These are phyloP conservation scores for Zaprionus kolodkinae DNA, from an alignment of 1,140 invertebrate genomes.

Conservation along the genomic window DNA sequence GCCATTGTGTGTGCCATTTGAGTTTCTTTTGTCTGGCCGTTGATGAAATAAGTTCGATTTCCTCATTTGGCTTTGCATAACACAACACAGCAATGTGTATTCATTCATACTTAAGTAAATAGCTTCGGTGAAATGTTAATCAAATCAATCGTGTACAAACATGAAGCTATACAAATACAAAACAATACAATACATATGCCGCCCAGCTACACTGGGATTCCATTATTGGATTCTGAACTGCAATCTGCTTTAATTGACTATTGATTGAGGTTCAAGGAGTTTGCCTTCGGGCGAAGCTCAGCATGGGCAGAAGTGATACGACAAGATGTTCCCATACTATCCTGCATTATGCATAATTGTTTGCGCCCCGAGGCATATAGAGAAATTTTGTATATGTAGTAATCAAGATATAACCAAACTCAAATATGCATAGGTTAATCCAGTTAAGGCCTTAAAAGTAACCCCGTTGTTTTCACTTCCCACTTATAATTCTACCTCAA, in stretches of 20 bases:
- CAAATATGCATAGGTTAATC: background rate
- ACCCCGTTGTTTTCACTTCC: no score
- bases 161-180: constrained; percentile 22
- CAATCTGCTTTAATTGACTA: background rate
- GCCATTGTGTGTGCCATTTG: constrained; percentile 34
- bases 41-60: constrained; percentile 13
- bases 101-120: constrained; percentile 8
- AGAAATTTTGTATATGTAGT: background rate
- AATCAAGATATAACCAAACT: background rate
- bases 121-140: constrained; percentile 53
- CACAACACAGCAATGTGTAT: constrained; percentile 23
- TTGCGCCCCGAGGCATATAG: background rate
- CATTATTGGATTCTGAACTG: constrained; percentile 38
- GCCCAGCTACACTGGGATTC: background rate
- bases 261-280: background rate
- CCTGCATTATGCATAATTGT: no score
- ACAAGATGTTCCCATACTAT: no score
- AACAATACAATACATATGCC: constrained; percentile 46
- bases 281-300: background rate
- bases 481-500: background rate
- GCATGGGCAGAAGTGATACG: no score
- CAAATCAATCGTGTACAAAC: constrained; percentile 44
- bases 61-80: constrained; percentile 35
- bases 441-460: background rate
- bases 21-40: constrained; percentile 40